Evolutionary conservation across 2,888 invertebrate species (phyloP), one percentile per base, ranked within the genome.

Genomic region (Eueremaeus valkanovi): DNA sequence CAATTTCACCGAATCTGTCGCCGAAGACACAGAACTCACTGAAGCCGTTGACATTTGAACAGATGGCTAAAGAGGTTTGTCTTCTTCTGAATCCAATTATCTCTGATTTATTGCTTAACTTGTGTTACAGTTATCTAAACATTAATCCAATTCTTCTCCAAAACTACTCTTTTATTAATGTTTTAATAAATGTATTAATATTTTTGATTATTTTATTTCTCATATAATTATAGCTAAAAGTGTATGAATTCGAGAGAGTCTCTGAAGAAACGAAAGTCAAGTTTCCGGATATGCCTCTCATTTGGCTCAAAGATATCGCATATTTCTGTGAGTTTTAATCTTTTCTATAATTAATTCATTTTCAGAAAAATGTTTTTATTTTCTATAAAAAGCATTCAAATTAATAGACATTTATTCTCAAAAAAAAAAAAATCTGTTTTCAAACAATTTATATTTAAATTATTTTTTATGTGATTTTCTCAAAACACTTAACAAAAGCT

Each of bases 291-390:
- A 82, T 82, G 73, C 82, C 82, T 21, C 81, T 82, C 21, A 81
- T 83, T 8, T 84, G 84, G 83, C 79, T 84, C 33, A 84, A 83
- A 78, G 84, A 84, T 75, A 78, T 84, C 73, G 82, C 83, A 9
- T 82, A 83, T 11, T 81, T 79, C 74, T 78, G 63, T 63, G 18
- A 63, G 63, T 63, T 11, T 63, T 31, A 3, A 24, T 21, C 21
- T 55, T 27, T 6, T 55, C 3, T n/a, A 13, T 18, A 49, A 13
- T n/a, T 49, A 18, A 11, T 13, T 49, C 49, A 49, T 13, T n/a
- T n/a, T 49, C 3, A n/a, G 16, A n/a, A 49, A n/a, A 49, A 5
- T 11, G 6, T 49, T 49, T 49, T 49, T 8, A 49, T n/a, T n/a
- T n/a, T n/a, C n/a, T n/a, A n/a, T n/a, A n/a, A n/a, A n/a, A n/a